Evolutionary conservation across 1,140 invertebrate genomes (phyloP), one percentile per base, ranked within the genome.

Genomic region (Drosophila athabasca): DNA sequence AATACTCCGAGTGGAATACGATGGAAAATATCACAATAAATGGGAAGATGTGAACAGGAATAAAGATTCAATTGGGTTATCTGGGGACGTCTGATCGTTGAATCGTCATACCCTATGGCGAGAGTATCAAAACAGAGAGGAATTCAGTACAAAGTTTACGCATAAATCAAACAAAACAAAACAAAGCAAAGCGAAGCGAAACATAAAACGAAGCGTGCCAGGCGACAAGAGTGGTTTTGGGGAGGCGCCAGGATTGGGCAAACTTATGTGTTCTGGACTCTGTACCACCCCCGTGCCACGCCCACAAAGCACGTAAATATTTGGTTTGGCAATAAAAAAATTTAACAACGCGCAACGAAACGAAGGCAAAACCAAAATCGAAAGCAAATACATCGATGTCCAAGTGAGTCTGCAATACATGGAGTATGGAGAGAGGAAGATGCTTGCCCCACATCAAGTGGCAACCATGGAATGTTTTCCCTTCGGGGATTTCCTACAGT

Each of bases 161-260:
- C 81, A 85, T 85, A 85, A 85, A 85, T 87, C 81, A 87, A 74
- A 76, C 66, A 64, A 70, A 84, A 41, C 70, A 62, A 55, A 58
- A 53, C 54, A 15, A 55, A 54, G 55, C 39, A 13, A 55, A 54
- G 55, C 29, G 44, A 45, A 73, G 35, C 43, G 5, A 44, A 68
- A 46, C 58, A 69, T 26, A 62, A 62, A 35, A 35, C 31, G 59
- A 51, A 22, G 57, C 55, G 48, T 15, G 48, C 55, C 31, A 11
- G 35, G 51, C 19, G 26, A 22, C 29, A 45, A 55, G 44, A 51
- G 39, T 41, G 35, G 24, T 5, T 5, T 0, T 5, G 24, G 24
- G 24, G 49, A 19, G 45, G 29, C 44, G 13, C 17, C 2, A 17
- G 31, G 7, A 46, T 35, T 44, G 41, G 24, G 26, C 5, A 50